These are phyloP conservation scores for Zaprionus tsacasi DNA, from an alignment of 1,140 invertebrate genomes.

Conservation along the genomic window DNA sequence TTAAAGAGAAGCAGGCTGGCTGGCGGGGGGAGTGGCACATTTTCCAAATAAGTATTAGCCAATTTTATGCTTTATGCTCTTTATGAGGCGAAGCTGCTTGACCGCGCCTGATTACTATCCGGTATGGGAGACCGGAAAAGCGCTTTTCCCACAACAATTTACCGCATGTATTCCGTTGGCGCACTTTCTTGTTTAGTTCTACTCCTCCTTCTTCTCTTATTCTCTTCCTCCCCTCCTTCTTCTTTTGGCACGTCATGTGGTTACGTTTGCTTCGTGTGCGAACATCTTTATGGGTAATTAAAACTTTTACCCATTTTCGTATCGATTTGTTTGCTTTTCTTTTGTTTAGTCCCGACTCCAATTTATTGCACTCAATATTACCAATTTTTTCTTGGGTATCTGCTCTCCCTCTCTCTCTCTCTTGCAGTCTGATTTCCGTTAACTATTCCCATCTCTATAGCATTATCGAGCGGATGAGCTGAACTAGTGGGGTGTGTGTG, in stretches of 20 bases:
- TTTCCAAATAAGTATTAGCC: conserved; percentile 63
- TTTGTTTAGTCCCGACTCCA: conserved; percentile 48
- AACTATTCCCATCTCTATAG: conserved; percentile 63
- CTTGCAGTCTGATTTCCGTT: conserved; percentile 22
- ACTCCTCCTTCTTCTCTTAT: too few species aligned
- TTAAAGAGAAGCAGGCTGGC: background rate
- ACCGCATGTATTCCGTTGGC: conserved; percentile 33
- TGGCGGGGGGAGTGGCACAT: background rate
- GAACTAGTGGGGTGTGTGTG: background rate
- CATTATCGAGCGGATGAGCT: conserved; percentile 60
- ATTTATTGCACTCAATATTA: conserved; percentile 81
- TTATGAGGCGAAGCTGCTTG: conserved; percentile 57
- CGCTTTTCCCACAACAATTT: conserved; percentile 41
- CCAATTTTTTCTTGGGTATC: conserved; percentile 47
- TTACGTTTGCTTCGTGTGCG: conserved; percentile 59
- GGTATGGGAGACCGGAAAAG: conserved; percentile 50
- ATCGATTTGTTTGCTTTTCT: conserved; percentile 62
- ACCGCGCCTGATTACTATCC: conserved; percentile 55
- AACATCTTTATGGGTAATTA: conserved; percentile 83
- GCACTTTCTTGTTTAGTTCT: conserved; percentile 10
- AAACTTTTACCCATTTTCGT: conserved; percentile 80
- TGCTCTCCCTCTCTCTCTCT: background rate
- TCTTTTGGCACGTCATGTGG: conserved; percentile 38
- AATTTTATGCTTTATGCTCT: conserved; percentile 81
- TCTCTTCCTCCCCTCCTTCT: conserved; percentile 2